Evolutionary conservation across 1,140 invertebrate species (phyloP), one percentile per base, ranked within the genome.

Genomic region (Myzus persicae): DNA sequence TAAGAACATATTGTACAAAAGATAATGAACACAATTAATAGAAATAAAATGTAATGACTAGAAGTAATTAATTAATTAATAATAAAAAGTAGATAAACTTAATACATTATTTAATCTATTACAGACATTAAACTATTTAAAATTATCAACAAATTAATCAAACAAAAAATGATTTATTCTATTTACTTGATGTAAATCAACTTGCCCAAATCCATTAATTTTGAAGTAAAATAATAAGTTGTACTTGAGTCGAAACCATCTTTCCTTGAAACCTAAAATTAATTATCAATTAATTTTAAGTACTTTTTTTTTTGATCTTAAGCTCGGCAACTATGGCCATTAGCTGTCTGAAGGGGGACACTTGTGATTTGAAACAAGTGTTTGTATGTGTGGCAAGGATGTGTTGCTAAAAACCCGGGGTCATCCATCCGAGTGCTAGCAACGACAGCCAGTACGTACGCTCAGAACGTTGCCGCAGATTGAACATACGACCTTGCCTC

Each of bases 201-300:
- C 96, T 94, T 96, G 96, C 48, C 97, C 97, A 94, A 96, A 95
- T 94, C 97, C 97, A 95, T 96, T 97, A 88, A 97, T 96, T 95
- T 97, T 96, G 95, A 97, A 97, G 95, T 97, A 97, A 95, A 97
- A 97, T 81, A 97, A 94, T 93, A 97, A 96, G 95, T 97, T 97
- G 94, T 96, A 96, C 90, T 96, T 96, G 24, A 97, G 95, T 94
- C 97, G 96, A 94, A 97, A 97, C 97, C 97, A 97, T 95, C 96
- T 96, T 94, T 97, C 97, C 94, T 97, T 97, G 94, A 96, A 97
- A 59, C 95, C 96, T 96, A 95, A 95, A 92, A 38, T 26, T 38
- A 51, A 88, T 88, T 44, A 46, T 46, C n/a, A 89, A 51, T 26
- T 24, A 38, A 76, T 76, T 76, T n/a, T n/a, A n/a, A n/a, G n/a